phyloP scores from a whole-genome alignment of 2,888 invertebrate genomes.

The Lamellibrachia columna region DNA sequence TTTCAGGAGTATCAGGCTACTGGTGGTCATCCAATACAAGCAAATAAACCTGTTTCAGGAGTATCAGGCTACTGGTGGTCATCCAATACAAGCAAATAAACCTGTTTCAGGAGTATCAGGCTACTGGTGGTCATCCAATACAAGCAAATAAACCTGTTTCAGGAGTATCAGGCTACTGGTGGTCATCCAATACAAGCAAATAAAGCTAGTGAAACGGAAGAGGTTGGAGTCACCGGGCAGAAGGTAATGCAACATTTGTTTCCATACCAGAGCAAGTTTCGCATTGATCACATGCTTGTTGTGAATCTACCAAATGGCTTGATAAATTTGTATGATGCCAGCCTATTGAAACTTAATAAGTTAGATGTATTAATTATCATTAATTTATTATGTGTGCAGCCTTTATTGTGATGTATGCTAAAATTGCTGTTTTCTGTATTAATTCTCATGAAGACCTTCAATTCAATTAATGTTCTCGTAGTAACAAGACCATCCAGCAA shows the following conservation, averaged over 20 bases:
- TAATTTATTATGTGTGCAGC: too few species aligned
- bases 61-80: slow-evolving; percentile 39
- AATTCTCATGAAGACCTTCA: too few species aligned
- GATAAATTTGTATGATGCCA: neutral
- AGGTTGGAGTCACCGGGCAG: slow-evolving; percentile 48
- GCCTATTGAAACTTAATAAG: too few species aligned
- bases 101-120: slow-evolving; percentile 45
- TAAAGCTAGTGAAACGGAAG: slow-evolving; percentile 46
- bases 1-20: slow-evolving; percentile 45
- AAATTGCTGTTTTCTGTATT: too few species aligned
- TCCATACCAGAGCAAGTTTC: neutral
- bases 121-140: slow-evolving; percentile 38
- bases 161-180: slow-evolving; percentile 44
- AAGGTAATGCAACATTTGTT: slow-evolving; percentile 38
- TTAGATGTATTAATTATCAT: too few species aligned
- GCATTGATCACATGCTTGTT: neutral
- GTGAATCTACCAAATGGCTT: neutral
- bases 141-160: slow-evolving; percentile 38
- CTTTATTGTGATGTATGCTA: too few species aligned
- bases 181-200: slow-evolving; percentile 39
- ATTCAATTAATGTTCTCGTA: too few species aligned
- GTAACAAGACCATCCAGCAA: too few species aligned
- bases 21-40: slow-evolving; percentile 38
- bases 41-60: slow-evolving; percentile 42
- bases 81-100: slow-evolving; percentile 40